phyloP scores from a whole-genome alignment of 2,797 vertebrate species.

The Aselliscus stoliczkanus region DNA sequence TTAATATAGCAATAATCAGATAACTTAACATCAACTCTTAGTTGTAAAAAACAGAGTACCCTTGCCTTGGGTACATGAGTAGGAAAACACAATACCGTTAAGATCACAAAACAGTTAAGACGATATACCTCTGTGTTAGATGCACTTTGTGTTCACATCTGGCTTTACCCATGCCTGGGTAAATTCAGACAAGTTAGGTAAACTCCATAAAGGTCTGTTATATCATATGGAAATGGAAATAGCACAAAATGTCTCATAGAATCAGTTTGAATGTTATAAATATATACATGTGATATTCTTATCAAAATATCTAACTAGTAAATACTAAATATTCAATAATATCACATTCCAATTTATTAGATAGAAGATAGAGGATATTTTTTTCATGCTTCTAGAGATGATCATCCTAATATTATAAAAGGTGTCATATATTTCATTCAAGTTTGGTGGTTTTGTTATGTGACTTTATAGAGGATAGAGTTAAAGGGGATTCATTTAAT shows the following conservation, averaged over 20 bases:
- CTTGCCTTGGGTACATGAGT: not conserved
- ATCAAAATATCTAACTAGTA: not conserved
- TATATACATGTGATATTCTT: not conserved
- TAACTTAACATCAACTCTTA: not conserved
- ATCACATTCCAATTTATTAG: not conserved
- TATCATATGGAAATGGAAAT: not conserved
- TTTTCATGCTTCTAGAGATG: not conserved
- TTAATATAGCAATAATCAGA: not conserved
- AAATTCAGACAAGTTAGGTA: not conserved
- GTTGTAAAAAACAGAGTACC: not conserved
- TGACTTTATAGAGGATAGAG: not conserved
- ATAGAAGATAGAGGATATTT: not conserved
- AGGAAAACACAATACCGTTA: not conserved
- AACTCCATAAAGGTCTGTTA: not conserved
- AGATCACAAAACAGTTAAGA: not conserved
- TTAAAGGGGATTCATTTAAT: not conserved
- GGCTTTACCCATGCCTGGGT: not conserved
- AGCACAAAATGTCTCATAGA: not conserved
- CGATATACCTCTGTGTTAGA: not conserved
- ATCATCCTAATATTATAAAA: not conserved
- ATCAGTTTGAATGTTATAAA: not conserved
- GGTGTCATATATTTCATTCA: not conserved
- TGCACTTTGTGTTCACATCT: not conserved
- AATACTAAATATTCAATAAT: not conserved
- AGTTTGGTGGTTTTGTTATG: not conserved